Conservation (phyloP, 2,113 vertebrate genomes). For the Cynoglossus semilaevis region DNA sequence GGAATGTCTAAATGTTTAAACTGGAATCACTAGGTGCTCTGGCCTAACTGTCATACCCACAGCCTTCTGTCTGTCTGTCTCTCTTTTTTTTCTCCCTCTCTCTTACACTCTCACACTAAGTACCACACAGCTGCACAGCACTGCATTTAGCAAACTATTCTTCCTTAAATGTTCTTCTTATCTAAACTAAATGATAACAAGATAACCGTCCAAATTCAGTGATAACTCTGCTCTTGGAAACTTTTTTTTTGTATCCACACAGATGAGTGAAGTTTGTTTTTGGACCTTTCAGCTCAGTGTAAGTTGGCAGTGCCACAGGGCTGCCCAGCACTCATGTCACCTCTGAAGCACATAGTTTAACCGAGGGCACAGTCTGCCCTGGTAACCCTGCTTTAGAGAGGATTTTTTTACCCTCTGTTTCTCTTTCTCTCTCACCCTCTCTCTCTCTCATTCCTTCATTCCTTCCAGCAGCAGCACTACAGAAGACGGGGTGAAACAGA, state of each 20-base stretch:
- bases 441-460: conserved; percentile 45
- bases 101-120: background rate
- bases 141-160: background rate
- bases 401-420: conserved; percentile 13
- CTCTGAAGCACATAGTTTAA: conserved; percentile 64
- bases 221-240: conserved; percentile 19
- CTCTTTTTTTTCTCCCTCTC: background rate
- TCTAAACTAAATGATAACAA: conserved; percentile 23
- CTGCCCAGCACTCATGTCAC: conserved; percentile 57
- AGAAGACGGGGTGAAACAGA: conserved; percentile 46
- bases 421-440: conserved; percentile 10
- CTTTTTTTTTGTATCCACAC: conserved; percentile 23
- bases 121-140: no score
- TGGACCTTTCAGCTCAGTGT: conserved; percentile 41
- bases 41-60: conserved; percentile 36
- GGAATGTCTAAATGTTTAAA: conserved; percentile 75
- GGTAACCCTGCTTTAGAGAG: conserved; percentile 62
- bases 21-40: conserved; percentile 59
- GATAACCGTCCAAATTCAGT: conserved; percentile 39
- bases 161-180: conserved; percentile 34
- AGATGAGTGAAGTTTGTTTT: conserved; percentile 26
- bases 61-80: no score
- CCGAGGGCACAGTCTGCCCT: conserved; percentile 47
- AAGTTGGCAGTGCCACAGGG: conserved; percentile 54
- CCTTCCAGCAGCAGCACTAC: conserved; percentile 36